Base-by-base conservation (phyloP, 64 coral and sea anemone species). In the Hydrozoanthus tunicans region DNA sequence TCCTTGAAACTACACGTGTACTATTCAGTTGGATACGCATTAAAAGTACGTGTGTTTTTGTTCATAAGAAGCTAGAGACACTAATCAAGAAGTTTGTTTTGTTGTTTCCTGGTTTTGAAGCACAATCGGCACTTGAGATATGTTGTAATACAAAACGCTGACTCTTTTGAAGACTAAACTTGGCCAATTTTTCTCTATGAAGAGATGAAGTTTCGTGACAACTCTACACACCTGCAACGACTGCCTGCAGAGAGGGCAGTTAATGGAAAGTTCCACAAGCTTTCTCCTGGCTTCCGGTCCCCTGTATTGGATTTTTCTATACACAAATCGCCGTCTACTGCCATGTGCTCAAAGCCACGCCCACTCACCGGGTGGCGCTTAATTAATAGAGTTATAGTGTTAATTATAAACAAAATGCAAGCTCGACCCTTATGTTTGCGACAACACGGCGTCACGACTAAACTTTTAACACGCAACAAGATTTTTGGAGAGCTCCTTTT, bases 331-430 rank as follows among this genome's bases (percentile, higher is more conserved):
- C 56, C 78, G 9, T 43, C 79, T 32, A 10, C 53, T 74, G 26
- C 58, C 79, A 62, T 58, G 57, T 62, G 79, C 61, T 43, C 1
- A 81, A 17, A 53, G 9, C 79, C 79, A 81, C 79, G 58, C 79
- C 79, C 56, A 60, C 9, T 27, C 79, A 81, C 56, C 58, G 26
- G 79, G 79, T 81, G 79, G 58, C 53, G 3, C 15, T 5, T 81
- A 58, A 26, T 26, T 56, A 57, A 79, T 5, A 4, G 77, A n/a
- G 58, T 56, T 15, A 56, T n/a, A 52, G 76, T 55, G 53, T 56
- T 52, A 56, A 78, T 54, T 7, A 54, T 17, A 55, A 20, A 71
- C 68, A 71, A 74, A 74, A 20, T 8, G 24, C 9, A 27, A 73
- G 43, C 32, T 43, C 32, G n/a, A 9, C 71, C 27, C 71, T 74